Evolutionary conservation across 2,797 vertebrate genomes (phyloP), one percentile per base, ranked within the genome.

Genomic region (Cuniculus paca): DNA sequence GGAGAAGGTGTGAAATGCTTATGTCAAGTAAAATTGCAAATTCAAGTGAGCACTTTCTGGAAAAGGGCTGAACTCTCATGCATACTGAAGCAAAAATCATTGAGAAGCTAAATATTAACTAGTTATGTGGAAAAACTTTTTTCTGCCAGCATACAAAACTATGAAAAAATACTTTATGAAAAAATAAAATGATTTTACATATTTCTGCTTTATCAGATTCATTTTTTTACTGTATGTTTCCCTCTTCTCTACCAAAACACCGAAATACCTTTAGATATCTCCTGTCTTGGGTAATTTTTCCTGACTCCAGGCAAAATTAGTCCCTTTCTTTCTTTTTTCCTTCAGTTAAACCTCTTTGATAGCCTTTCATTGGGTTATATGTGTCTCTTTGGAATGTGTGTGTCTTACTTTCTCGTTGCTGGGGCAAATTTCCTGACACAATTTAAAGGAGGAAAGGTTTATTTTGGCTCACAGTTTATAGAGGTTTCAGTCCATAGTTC

Each of bases 101-200:
- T n/a, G 31, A 95, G 88, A 90, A 84, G 72, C 42, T 50, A 81
- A 88, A 50, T n/a, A 28, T 42, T 88, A 45, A 45, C 58, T 92
- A 45, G 26, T 60, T 90, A 48, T 70, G 16, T 79, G 26, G 52
- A 63, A 52, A 78, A 88, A 79, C 36, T 74, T 75, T 11, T 61
- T 85, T 91, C 75, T 94, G 24, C 24, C 17, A 86, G 34, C 56
- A 86, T 77, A 39, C 90, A 22, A 80, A 70, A 6, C 42, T 83
- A 3, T 63, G 52, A 77, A 65, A 72, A 77, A 80, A 80, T 81
- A 50, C n/a, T 79, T 78, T 0, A n/a, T 22, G 34, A 28, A 70
- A 82, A 63, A 88, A 81, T 34, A 83, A 56, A 74, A 45, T 68
- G 36, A 8, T 36, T 75, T 88, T 87, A 0, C 6, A 0, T 58